Evolutionary conservation across 2,797 vertebrate genomes (phyloP), one percentile per base, ranked within the genome.

Genomic region (Urocyon cinereoargenteus): DNA sequence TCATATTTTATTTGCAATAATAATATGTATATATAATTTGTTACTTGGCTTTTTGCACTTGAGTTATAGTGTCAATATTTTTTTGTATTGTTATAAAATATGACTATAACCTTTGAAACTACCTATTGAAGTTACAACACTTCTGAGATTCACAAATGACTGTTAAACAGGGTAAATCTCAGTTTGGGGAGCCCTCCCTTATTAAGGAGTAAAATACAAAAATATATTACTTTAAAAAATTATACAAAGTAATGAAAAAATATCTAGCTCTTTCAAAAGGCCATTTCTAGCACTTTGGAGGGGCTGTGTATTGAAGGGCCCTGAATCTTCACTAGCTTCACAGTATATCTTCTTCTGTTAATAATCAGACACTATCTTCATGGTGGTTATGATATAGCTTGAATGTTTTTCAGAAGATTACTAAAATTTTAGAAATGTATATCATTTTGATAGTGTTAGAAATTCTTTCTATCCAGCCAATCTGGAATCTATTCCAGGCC

Each of bases 341-440:
- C 5, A 40, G 34, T 72, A 68, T 10, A n/a, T 40, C 26, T 72
- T 36, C 24, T 22, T 95, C 81, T 82, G 5, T 86, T 90, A 64
- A 90, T 83, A 95, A 94, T 11, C 18, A 87, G 57, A 87, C 9
- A 85, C 24, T 10, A 86, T 68, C 70, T 94, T 93, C 24, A 45
- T 22, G 21, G 51, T 75, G 51, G 51, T 79, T 91, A 36, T 78
- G 77, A 94, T 53, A 68, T 73, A 92, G 49, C n/a, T 66, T 66
- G 45, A 73, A 62, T 64, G 68, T 45, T 86, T 94, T 96, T 92
- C 83, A 93, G 53, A 94, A 45, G 40, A 78, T 89, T 93, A 83
- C n/a, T 88, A 90, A 88, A 89, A 91, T 89, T 92, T 94, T 88
- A 86, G 83, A 90, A 88, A 64, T 78, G 66, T 66, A 49, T 19